Percentiles rank a stretch among this genome's conserved stretches.
phyloP scores from a whole-genome alignment of 2,113 vertebrate genomes.

The Dasypus novemcinctus region DNA sequence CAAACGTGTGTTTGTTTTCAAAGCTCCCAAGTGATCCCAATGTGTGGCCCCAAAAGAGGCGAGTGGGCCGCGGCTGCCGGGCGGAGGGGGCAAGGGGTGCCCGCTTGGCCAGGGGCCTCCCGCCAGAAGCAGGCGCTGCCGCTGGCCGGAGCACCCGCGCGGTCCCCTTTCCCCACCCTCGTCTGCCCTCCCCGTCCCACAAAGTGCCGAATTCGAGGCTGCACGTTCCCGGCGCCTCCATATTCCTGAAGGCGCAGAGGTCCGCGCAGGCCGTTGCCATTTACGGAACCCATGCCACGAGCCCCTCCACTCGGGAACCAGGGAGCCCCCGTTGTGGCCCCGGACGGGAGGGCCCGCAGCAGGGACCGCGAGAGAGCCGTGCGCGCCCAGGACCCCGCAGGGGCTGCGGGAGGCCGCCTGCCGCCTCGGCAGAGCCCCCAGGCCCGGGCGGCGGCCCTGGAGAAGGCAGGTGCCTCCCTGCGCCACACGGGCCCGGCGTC shows the following conservation, averaged over 20 bases:
- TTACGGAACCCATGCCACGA: no score
- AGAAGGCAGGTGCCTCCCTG: rapidly evolving
- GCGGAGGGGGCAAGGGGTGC: no score
- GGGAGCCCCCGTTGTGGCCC: no score
- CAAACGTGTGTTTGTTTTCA: neutral
- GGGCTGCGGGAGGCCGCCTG: rapidly evolving
- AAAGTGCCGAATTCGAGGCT: neutral
- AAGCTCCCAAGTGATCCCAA: neutral
- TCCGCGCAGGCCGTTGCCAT: rapidly evolving
- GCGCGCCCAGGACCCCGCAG: neutral
- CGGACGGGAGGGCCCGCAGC: no score
- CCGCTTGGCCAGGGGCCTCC: no score
- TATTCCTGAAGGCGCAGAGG: no score
- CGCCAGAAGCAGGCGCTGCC: rapidly evolving
- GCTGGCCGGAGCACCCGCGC: neutral
- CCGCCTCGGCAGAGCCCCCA: rapidly evolving
- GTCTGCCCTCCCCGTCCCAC: rapidly evolving
- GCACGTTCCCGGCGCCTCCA: rapidly evolving
- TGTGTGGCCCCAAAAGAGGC: rapidly evolving
- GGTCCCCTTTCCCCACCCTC: neutral
- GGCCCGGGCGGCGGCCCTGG: neutral
- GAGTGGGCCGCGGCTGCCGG: neutral
- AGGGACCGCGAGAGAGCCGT: no score
- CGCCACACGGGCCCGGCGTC: rapidly evolving
- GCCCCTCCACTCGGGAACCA: no score